Conservation (phyloP, 1,140 invertebrate genomes). For the Calosoma granatense region DNA sequence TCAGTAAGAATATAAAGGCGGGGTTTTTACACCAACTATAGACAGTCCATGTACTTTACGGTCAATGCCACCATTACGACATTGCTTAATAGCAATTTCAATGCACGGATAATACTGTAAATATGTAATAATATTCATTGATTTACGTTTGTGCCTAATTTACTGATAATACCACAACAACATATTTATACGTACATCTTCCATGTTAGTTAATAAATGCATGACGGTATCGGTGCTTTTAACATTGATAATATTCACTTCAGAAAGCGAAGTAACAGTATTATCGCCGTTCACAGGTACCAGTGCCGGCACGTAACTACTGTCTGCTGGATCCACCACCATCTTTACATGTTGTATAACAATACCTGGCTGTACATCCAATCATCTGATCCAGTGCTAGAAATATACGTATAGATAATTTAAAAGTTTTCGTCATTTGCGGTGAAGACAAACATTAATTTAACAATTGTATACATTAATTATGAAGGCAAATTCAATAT, state of each 20-base stretch:
- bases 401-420: slow-evolving; percentile 22
- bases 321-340: slow-evolving; percentile 69
- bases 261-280: slow-evolving; percentile 50
- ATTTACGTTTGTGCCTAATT: background rate
- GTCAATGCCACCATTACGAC: slow-evolving; percentile 84
- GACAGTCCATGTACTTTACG: slow-evolving; percentile 81
- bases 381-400: slow-evolving; percentile 82
- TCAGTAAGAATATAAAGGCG: no score
- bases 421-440: background rate
- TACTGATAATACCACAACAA: no score
- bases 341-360: slow-evolving; percentile 72
- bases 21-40: slow-evolving; percentile 62
- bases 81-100: slow-evolving; percentile 84
- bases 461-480: no score
- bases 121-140: slow-evolving; percentile 18
- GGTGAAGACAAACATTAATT: no score
- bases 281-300: slow-evolving; percentile 72
- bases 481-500: no score
- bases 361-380: slow-evolving; percentile 84
- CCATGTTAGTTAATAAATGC: slow-evolving; percentile 51
- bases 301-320: slow-evolving; percentile 79
- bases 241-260: slow-evolving; percentile 44
- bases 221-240: slow-evolving; percentile 54
- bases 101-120: slow-evolving; percentile 71
- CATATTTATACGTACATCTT: slow-evolving; percentile 50